phyloP scores from a whole-genome alignment of 2,797 vertebrate species.

The Phyllotis vaccarum region DNA sequence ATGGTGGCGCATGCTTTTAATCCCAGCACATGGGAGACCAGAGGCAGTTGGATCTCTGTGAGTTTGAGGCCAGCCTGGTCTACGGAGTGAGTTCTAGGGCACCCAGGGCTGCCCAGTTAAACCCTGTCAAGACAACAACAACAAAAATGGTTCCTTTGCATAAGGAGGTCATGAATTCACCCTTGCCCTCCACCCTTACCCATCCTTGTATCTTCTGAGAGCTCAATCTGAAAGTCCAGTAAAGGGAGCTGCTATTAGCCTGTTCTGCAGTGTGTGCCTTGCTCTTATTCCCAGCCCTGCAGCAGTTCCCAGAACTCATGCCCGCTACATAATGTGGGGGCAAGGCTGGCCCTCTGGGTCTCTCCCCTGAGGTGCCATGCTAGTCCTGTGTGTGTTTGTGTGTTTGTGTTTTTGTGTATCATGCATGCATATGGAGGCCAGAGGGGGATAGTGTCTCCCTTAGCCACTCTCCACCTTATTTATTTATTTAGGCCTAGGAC shows the following conservation, averaged over 20 bases:
- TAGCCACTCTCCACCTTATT: neutral
- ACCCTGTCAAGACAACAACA: no score
- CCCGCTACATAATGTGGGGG: neutral
- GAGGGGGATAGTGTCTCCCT: neutral
- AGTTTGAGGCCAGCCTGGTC: no score
- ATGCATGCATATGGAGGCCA: neutral
- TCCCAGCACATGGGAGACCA: no score
- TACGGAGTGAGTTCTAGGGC: no score
- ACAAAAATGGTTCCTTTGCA: neutral
- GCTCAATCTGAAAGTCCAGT: neutral
- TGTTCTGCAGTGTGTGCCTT: neutral
- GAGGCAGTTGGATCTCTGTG: no score
- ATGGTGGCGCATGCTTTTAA: no score
- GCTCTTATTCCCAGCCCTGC: neutral
- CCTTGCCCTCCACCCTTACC: neutral
- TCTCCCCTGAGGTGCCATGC: neutral
- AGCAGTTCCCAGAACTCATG: neutral
- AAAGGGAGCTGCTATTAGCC: fast-evolving
- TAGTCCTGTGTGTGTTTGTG: neutral
- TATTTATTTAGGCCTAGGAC: neutral
- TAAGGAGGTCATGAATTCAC: neutral
- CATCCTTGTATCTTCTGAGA: neutral
- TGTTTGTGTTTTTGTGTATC: neutral
- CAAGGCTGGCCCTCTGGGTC: neutral
- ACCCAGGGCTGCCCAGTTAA: no score